Base-by-base conservation (phyloP, 2,797 vertebrate genomes). In the Pangasius mekongensis region DNA sequence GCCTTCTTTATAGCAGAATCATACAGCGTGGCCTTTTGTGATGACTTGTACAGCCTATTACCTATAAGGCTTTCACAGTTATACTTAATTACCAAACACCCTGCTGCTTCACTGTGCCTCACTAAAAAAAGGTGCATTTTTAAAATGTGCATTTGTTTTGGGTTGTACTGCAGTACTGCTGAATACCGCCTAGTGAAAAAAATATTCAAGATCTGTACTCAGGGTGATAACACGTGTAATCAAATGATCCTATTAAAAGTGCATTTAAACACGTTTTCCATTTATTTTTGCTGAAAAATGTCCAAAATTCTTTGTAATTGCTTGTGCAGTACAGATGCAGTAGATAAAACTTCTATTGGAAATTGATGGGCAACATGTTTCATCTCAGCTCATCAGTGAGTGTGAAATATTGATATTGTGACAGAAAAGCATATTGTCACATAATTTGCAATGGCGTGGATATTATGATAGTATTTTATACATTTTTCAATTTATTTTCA, bases 41-140 rank as follows among this genome's bases (percentile, higher is more conserved):
- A 54, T 30, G 27, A 73, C 56, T 74, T 84, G 49, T 64, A 66
- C 7, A 73, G 82, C 62, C 71, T 84, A n/a, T 84, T 78, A 43
- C 39, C 80, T 78, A 88, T 69, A 85, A 60, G 8, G 39, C 52
- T 81, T 85, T 49, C 11, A 60, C 83, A 36, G 67, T 80, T 81
- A 69, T 22, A 22, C 27, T 81, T 88, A 85, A 88, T 88, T 88
- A 85, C 30, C 22, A 43, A 78, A 58, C 58, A 83, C 9, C 62
- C 82, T 52, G 43, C 47, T 22, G 60, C 64, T 67, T 84, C 64
- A 11, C 6, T n/a, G 43, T 49, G 43, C 30, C 13, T 7, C 5
- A n/a, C 13, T 27, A 0, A 33, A 67, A 58, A 67, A 27, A 47
- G 14, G 64, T 36, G 52, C 3, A 39, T 30, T 80, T 56, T 80